Evolutionary conservation across 2,113 vertebrate species (phyloP).

Genomic region (Raja brachyura): DNA sequence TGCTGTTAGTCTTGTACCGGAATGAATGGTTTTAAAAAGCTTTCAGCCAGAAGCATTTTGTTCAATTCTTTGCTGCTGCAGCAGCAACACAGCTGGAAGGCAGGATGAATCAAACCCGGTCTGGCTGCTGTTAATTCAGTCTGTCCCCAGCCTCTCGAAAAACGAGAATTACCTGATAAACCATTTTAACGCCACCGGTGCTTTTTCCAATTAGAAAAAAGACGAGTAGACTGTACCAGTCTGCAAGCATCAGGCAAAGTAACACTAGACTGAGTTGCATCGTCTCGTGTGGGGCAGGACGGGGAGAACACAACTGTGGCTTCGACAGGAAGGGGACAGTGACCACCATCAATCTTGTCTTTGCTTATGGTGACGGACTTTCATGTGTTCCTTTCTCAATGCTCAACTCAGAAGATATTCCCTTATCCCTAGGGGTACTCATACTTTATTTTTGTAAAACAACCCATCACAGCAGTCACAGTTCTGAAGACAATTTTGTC

Average conservation of each 20-base stretch:
- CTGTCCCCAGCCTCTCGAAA: background rate
- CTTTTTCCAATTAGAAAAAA: background rate
- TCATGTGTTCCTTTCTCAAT: background rate
- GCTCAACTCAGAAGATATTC: background rate
- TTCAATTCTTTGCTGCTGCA: background rate
- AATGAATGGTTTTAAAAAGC: background rate
- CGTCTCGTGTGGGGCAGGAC: background rate
- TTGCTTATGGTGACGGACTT: background rate
- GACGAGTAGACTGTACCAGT: background rate
- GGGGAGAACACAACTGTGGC: background rate
- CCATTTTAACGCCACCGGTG: background rate
- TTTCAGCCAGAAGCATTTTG: background rate
- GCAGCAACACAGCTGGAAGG: background rate
- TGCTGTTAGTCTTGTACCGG: background rate
- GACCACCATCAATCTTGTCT: background rate
- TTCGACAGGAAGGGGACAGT: background rate
- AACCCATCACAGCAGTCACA: too few species aligned
- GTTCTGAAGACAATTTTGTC: too few species aligned
- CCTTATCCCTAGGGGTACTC: background rate
- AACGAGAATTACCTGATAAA: background rate
- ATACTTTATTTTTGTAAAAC: too few species aligned
- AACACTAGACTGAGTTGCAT: background rate
- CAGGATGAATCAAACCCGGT: background rate
- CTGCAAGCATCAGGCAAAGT: background rate
- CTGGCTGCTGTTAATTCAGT: background rate